These are phyloP conservation scores for Caenorhabditis becei DNA, from an alignment of 2,888 invertebrate genomes.

Conservation along the genomic window DNA sequence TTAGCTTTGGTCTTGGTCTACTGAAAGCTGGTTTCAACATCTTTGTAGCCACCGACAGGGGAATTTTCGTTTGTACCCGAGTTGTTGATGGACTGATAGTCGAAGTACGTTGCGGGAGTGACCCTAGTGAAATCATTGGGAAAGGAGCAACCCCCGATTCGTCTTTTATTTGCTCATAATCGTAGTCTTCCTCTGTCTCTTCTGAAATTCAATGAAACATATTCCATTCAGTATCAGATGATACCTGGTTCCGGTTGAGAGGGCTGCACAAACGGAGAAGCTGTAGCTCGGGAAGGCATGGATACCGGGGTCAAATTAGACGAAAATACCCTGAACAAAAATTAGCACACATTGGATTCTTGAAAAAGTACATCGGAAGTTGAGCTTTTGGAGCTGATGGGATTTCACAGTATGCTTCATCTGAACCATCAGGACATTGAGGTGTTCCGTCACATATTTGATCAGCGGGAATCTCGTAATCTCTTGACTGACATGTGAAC, in stretches of 20 bases:
- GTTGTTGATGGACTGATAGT: slow-evolving; percentile 26
- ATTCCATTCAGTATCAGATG: not conserved
- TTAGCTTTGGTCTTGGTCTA: slow-evolving; percentile 60
- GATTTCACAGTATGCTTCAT: slow-evolving; percentile 78
- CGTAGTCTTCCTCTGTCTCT: slow-evolving; percentile 62
- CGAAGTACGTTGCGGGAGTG: slow-evolving; percentile 30
- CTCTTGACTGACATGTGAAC: slow-evolving; percentile 75
- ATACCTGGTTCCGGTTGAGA: slow-evolving; percentile 28
- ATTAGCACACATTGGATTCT: not conserved
- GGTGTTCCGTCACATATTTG: slow-evolving; percentile 78
- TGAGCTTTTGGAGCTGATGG: slow-evolving; percentile 36
- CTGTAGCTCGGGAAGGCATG: slow-evolving; percentile 27
- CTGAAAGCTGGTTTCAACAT: slow-evolving; percentile 61
- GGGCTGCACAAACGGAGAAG: slow-evolving; percentile 23
- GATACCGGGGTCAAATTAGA: slow-evolving; percentile 43
- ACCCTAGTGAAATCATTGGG: slow-evolving; percentile 62
- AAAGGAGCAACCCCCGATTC: slow-evolving; percentile 61
- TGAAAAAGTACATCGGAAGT: slow-evolving; percentile 34
- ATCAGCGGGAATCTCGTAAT: slow-evolving; percentile 68
- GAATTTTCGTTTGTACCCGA: slow-evolving; percentile 9
- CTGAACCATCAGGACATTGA: slow-evolving; percentile 79
- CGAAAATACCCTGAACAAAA: slow-evolving; percentile 59
- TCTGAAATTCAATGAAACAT: slow-evolving; percentile 13
- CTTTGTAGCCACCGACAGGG: slow-evolving; percentile 18
- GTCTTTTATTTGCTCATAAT: slow-evolving; percentile 64